A percentile compares a stretch with the other conserved stretches of the same genome.
These are phyloP conservation scores for Zoanthus sociatus DNA, from an alignment of 92 coral and sea anemone genomes.

Conservation along the genomic window DNA sequence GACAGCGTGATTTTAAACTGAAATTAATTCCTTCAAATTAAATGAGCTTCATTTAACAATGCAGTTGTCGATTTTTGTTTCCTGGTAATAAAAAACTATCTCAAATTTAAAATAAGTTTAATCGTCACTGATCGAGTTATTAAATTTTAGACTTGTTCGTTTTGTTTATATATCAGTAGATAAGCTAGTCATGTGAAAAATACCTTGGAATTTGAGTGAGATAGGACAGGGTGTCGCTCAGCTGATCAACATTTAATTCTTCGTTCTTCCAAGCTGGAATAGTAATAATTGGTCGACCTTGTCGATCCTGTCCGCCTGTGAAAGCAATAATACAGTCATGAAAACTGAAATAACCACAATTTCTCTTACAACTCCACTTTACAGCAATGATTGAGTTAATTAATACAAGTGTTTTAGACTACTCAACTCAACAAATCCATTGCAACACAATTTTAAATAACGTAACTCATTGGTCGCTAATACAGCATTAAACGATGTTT, in stretches of 20 bases:
- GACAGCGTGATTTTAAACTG: background rate
- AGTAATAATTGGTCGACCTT: slow-evolving; percentile 85
- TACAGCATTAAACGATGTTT: background rate
- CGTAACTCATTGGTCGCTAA: background rate
- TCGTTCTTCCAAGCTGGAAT: slow-evolving; percentile 83
- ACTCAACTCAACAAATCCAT: background rate
- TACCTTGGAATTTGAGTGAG: slow-evolving; percentile 93
- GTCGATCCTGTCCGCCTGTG: slow-evolving; percentile 88
- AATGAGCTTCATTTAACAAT: slow-evolving; percentile 2
- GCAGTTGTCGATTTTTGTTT: background rate
- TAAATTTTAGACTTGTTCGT: background rate
- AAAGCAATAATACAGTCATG: background rate
- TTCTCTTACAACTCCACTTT: background rate
- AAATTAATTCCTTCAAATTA: slow-evolving; percentile 9
- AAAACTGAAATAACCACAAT: background rate
- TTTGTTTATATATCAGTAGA: background rate
- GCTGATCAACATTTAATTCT: slow-evolving; percentile 71
- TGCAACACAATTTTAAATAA: background rate
- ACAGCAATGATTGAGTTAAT: background rate
- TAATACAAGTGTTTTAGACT: background rate
- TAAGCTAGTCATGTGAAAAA: background rate
- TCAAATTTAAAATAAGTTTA: no score
- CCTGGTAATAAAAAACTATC: no score
- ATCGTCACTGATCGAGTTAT: background rate
- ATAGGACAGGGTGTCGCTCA: slow-evolving; percentile 81